These are phyloP conservation scores for Sarcophaga bullata DNA, from an alignment of 1,140 invertebrate species.

Conservation along the genomic window DNA sequence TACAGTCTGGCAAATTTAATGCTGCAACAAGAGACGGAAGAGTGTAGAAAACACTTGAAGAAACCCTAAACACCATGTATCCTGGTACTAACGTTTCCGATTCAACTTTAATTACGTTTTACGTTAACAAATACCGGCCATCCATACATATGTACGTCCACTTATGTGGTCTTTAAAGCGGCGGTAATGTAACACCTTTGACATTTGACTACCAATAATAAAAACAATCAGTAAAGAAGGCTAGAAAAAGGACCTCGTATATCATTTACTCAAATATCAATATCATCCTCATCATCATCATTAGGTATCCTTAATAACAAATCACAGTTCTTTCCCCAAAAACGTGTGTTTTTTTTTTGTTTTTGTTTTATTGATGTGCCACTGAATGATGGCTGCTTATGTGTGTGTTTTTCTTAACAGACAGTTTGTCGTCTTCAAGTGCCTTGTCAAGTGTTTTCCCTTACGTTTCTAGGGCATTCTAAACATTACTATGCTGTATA, in stretches of 20 bases:
- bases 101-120: conserved; percentile 23
- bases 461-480: not conserved
- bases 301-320: not conserved
- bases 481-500: not conserved
- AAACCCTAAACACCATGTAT: not conserved
- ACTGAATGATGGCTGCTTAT: not conserved
- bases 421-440: conserved; percentile 39
- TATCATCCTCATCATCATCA: not conserved
- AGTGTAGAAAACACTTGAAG: not conserved
- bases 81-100: conserved; percentile 30
- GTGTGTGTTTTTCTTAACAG: conserved; percentile 30
- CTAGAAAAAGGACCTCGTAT: not conserved
- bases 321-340: not conserved
- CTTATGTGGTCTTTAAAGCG: conserved; percentile 26
- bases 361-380: conserved; percentile 19
- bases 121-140: no score
- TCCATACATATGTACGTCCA: not conserved
- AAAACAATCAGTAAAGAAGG: not conserved
- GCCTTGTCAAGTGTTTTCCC: not conserved
- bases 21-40: not conserved
- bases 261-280: not conserved
- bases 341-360: no score
- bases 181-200: conserved; percentile 35
- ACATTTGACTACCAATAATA: not conserved
- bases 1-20: conserved; percentile 10